Evolutionary conservation across 1,140 invertebrate genomes (phyloP), one percentile per base, ranked within the genome.

Genomic region (Battus philenor): DNA sequence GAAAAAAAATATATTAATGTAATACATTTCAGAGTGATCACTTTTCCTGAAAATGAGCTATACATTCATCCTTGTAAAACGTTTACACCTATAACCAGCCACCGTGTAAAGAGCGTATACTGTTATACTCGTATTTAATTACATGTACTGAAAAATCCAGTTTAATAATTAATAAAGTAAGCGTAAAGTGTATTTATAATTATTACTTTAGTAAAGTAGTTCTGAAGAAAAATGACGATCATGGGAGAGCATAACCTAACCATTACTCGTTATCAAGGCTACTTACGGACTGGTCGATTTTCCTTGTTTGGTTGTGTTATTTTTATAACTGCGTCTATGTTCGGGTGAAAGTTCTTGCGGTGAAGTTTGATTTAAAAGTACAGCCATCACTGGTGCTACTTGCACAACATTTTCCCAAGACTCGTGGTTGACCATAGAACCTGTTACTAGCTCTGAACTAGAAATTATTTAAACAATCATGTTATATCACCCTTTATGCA

Each of bases 361-460:
- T 8, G 27, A 33, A 5, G 50, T 53, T 44, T 51, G 27, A 27
- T 74, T 72, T 7, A 82, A 50, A 4, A 60, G 34, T 2, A 41
- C 64, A 0, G 73, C 75, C 54, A 83, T 78, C 8, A 52, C 59
- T 2, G 77, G 67, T 0, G 79, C 79, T 11, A 61, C 62, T 51
- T 73, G 63, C 3, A 83, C 73, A 3, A 83, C 47, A 43, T 83
- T 83, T 18, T 83, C 77, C 69, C 68, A 83, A 1, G 79, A 81
- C 24, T 76, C 63, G 13, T 69, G 79, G 39, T 71, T 61, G 3
- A 81, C 68, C 48, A 79, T 20, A 8, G 59, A 54, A 0, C 60
- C 70, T 4, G 50, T 52, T 18, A 51, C 32, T 18, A 33, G 18
- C 9, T 47, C 41, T 9, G 20, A 5, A 22, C 47, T 48, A 34